A percentile compares a stretch with the other conserved stretches of the same genome.
Evolutionary conservation across 2,888 invertebrate genomes (phyloP).

Genomic region (Ormyrus thymus): DNA sequence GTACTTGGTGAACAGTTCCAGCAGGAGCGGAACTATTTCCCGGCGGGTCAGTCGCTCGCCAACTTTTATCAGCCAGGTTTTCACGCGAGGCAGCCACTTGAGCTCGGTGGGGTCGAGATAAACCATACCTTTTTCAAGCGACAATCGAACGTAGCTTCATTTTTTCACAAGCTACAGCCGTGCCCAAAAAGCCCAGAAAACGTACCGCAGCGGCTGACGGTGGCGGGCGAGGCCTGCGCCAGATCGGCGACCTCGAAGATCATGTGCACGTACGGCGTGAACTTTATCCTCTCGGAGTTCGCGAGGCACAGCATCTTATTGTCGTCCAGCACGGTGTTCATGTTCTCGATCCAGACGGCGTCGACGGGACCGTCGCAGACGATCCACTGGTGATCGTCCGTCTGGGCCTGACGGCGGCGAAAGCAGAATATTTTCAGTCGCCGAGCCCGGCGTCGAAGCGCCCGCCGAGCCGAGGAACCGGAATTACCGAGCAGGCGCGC

Average conservation of each 20-base stretch:
- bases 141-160: constrained; percentile 56
- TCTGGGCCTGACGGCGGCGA: constrained; percentile 69
- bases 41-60: constrained; percentile 75
- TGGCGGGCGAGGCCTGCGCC: constrained; percentile 93
- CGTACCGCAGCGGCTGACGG: constrained; percentile 81
- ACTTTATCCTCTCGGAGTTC: constrained; percentile 92
- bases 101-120: constrained; percentile 91
- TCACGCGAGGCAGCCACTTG: constrained; percentile 87
- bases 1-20: constrained; percentile 81
- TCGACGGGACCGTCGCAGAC: constrained; percentile 95
- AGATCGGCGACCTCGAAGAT: constrained; percentile 88
- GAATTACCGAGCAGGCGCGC: constrained; percentile 76
- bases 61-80: constrained; percentile 83
- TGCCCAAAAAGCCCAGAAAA: constrained; percentile 55
- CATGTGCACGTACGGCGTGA: constrained; percentile 93
- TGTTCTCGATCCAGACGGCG: constrained; percentile 95
- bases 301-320: constrained; percentile 95
- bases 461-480: no score
- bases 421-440: no score
- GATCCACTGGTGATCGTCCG: constrained; percentile 91
- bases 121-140: constrained; percentile 83
- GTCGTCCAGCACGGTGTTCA: constrained; percentile 94
- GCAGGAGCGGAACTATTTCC: constrained; percentile 80
- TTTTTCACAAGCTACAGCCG: not conserved
- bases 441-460: no score